These are phyloP conservation scores for Ctenomys sociabilis DNA, from an alignment of 2,113 vertebrate species.

Conservation along the genomic window DNA sequence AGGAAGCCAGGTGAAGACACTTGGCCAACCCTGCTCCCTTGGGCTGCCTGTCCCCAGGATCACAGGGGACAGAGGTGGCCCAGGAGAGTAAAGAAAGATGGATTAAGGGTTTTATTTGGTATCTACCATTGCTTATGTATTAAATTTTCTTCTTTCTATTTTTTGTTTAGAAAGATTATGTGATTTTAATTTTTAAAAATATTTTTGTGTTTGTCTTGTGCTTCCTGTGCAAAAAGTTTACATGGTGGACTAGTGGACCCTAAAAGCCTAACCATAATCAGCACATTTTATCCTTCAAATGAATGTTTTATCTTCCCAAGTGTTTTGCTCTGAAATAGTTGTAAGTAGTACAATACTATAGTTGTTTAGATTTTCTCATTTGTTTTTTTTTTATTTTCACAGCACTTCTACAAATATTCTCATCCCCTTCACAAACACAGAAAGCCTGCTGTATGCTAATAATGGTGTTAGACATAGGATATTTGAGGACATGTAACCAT, in stretches of 20 bases:
- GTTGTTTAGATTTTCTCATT: background rate
- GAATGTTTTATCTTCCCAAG: background rate
- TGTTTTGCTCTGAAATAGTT: background rate
- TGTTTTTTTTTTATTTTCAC: background rate
- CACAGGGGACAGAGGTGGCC: rapidly evolving
- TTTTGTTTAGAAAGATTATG: background rate
- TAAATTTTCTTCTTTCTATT: background rate
- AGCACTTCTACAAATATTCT: background rate
- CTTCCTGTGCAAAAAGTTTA: background rate
- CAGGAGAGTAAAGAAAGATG: background rate
- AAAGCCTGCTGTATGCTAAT: background rate
- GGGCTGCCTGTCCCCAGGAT: background rate
- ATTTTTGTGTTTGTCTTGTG: background rate
- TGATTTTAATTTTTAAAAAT: background rate
- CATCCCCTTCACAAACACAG: background rate
- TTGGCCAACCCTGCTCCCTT: background rate
- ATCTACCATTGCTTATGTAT: background rate
- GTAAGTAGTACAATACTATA: background rate
- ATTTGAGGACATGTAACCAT: background rate
- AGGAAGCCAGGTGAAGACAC: background rate
- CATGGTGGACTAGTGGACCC: background rate
- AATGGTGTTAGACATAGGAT: background rate
- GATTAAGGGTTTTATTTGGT: background rate
- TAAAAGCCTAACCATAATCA: background rate
- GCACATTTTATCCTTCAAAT: background rate